Conservation (phyloP, 37 sponge, comb jelly and placozoan genomes). For the Dysidea cf. avara region DNA sequence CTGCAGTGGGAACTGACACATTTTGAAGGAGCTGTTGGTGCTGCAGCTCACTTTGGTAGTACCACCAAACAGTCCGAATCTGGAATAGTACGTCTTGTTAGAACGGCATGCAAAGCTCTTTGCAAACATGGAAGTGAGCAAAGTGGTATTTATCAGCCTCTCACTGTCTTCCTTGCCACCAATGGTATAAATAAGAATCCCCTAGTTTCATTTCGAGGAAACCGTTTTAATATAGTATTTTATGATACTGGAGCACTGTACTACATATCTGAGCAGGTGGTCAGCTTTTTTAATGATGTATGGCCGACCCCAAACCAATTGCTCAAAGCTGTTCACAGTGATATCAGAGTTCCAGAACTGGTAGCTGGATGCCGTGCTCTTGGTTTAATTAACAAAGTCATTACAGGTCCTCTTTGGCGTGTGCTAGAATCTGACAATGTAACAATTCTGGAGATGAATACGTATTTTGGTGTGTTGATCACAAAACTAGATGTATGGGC, state of each 20-base stretch:
- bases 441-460: slow-evolving; percentile 33
- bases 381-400: slow-evolving; percentile 22
- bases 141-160: slow-evolving; percentile 26
- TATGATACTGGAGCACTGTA: slow-evolving; percentile 36
- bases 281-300: slow-evolving; percentile 16
- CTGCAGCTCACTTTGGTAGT: background rate
- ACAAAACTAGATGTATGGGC: slow-evolving; percentile 17
- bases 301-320: slow-evolving; percentile 31
- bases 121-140: slow-evolving; percentile 34
- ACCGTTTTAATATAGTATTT: slow-evolving; percentile 45
- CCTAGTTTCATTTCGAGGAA: slow-evolving; percentile 25
- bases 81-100: slow-evolving; percentile 17
- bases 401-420: slow-evolving; percentile 49
- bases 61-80: slow-evolving; percentile 12
- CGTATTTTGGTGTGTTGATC: slow-evolving; percentile 2
- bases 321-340: slow-evolving; percentile 18
- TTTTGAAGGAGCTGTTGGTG: slow-evolving; percentile 12
- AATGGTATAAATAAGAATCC: slow-evolving; percentile 16
- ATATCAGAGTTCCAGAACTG: slow-evolving; percentile 12
- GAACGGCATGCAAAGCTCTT: slow-evolving; percentile 41
- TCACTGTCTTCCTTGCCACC: slow-evolving; percentile 1
- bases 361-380: slow-evolving; percentile 19
- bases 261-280: slow-evolving; percentile 1
- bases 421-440: slow-evolving; percentile 21
- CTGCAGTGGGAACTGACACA: slow-evolving; percentile 23